These are phyloP conservation scores for Pristiophorus japonicus DNA, from an alignment of 2,113 vertebrate species.

Conservation along the genomic window DNA sequence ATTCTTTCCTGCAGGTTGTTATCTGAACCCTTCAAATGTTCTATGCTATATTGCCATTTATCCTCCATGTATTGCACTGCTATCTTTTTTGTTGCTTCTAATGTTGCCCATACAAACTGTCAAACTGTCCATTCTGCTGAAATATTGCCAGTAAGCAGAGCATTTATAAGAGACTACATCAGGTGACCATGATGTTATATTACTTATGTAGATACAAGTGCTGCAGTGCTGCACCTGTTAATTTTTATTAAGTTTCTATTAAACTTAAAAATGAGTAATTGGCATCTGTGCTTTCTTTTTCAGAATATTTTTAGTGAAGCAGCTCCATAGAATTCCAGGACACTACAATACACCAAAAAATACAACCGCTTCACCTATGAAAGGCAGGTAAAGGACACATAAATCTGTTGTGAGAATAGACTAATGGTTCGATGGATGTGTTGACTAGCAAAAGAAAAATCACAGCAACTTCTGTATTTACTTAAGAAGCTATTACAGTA, in stretches of 20 bases:
- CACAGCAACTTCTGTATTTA: background rate
- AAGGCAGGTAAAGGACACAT: too few relatives aligned
- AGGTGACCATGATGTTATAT: background rate
- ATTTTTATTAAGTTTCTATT: background rate
- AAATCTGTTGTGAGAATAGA: too few relatives aligned
- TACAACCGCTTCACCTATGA: background rate
- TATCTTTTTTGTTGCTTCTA: background rate
- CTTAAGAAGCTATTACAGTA: background rate
- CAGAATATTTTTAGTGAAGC: conserved; percentile 41
- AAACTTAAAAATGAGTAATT: background rate
- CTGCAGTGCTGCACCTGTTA: background rate
- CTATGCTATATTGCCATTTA: too few relatives aligned
- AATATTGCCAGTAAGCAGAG: background rate
- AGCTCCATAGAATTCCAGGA: conserved; percentile 11
- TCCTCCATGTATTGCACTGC: background rate
- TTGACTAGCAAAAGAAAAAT: background rate
- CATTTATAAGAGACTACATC: background rate
- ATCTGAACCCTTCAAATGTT: background rate
- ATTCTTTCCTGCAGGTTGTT: background rate
- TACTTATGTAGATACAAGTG: background rate
- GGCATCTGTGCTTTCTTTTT: conserved; percentile 26
- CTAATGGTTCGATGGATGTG: background rate
- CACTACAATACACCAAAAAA: conserved; percentile 19
- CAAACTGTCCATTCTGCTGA: background rate
- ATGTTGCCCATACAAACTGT: background rate